Conservation (phyloP, 2,113 vertebrate genomes). For the Chrysochloris asiatica region DNA sequence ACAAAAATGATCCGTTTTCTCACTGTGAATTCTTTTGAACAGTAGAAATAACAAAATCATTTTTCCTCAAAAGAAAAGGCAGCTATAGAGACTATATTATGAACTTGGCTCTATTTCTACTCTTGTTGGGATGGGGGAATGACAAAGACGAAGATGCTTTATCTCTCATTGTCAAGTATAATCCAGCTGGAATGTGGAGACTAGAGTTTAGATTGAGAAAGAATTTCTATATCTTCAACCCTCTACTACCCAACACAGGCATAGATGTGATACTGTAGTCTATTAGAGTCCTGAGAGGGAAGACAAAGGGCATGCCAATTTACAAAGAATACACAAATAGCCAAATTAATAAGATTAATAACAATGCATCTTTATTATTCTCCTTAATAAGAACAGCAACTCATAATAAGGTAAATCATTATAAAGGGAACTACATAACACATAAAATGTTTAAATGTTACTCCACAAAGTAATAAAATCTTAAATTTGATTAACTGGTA, state of each 20-base stretch:
- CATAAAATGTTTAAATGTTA: slow-evolving; percentile 41
- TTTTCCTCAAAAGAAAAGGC: neutral
- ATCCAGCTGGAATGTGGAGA: neutral
- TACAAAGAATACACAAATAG: neutral
- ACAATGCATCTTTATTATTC: neutral
- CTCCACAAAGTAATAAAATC: neutral
- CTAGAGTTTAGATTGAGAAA: no score
- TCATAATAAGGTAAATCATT: neutral
- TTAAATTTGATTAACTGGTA: neutral
- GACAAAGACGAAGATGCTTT: neutral
- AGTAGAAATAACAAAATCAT: neutral
- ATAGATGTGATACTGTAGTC: fast-evolving
- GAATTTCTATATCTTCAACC: neutral
- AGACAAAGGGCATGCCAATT: neutral
- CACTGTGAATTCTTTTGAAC: slow-evolving; percentile 33
- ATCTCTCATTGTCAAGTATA: fast-evolving
- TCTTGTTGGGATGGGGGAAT: neutral
- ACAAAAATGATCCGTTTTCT: slow-evolving; percentile 36
- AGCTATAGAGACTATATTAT: neutral
- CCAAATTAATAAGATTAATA: no score
- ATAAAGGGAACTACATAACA: neutral
- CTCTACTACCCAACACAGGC: fast-evolving
- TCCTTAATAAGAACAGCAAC: neutral
- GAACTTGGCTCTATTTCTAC: neutral
- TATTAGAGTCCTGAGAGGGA: no score